Base-by-base conservation (phyloP, 2,888 invertebrate species). In the Scaptomyza polygonia region DNA sequence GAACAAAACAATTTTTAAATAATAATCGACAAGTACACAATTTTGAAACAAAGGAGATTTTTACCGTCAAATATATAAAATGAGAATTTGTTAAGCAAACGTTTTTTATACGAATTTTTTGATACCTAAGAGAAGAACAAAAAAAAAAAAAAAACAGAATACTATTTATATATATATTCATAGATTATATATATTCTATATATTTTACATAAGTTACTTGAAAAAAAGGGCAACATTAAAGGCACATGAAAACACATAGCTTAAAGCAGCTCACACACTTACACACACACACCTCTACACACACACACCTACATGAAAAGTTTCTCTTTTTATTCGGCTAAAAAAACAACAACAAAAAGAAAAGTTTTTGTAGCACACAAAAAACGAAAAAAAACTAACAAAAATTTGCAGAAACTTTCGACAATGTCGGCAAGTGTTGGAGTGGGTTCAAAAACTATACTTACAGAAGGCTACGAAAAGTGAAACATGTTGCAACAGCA, bases 21-120 rank as follows among this genome's bases (percentile, higher is more conserved):
- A 55, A 62, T 64, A 69, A 56, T 39, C 29, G 53, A 43, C 34
- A 57, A 53, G 32, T 14, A 59, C 56, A 80, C 70, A 79, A 77
- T 80, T 82, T 82, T 86, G 53, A 83, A 76, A 59, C 69, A 78
- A 68, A 49, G 34, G 16, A 77, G 71, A 78, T 83, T 82, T 82
- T 64, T 86, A 80, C 59, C 44, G 48, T 44, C 36, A 49, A 55
- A 62, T 67, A 63, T 44, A 72, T 34, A 34, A 36, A 39, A 67
- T 43, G 63, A 51, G 64, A 78, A 83, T 82, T 82, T 82, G 82
- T 82, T 82, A 83, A 80, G 78, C 72, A 73, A 80, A 73, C 55
- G 66, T 76, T 82, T 81, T 82, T 82, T 82, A 82, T 82, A 82
- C 76, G 56, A 67, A 86, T 82, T 76, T 82, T 82, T 82, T 82